Conservation (phyloP, 2,888 invertebrate species). For the Lutraria lutraria region DNA sequence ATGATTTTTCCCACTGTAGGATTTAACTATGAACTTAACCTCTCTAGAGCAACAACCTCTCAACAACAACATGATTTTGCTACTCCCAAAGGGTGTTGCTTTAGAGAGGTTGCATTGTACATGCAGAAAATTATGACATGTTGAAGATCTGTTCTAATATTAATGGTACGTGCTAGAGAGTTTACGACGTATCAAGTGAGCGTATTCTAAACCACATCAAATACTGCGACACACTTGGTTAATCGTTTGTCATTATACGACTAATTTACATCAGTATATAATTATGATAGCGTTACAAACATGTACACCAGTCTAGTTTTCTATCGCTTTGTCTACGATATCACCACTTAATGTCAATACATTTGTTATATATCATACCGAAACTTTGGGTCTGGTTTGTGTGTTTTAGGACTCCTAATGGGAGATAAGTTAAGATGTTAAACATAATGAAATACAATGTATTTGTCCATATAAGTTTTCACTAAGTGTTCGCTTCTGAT, state of each 20-base stretch:
- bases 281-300: neutral
- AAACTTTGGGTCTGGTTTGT: neutral
- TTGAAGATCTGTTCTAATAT: neutral
- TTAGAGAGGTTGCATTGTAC: too few species aligned
- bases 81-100: too few species aligned
- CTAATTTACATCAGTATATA: neutral
- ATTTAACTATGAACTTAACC: too few species aligned
- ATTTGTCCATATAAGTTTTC: too few species aligned
- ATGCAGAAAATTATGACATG: neutral
- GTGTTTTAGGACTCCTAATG: too few species aligned
- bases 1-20: too few species aligned
- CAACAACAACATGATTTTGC: too few species aligned
- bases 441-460: too few species aligned
- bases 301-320: neutral
- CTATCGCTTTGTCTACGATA: neutral
- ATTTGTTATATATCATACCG: neutral
- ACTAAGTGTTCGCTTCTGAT: too few species aligned
- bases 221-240: neutral
- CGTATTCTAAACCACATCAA: constrained; percentile 2
- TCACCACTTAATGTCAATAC: neutral
- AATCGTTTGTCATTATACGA: neutral
- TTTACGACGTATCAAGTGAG: neutral
- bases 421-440: too few species aligned
- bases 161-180: neutral
- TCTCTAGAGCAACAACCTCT: too few species aligned